phyloP scores from a whole-genome alignment of 2,113 vertebrate genomes.

The Genyomyrus donnyi region DNA sequence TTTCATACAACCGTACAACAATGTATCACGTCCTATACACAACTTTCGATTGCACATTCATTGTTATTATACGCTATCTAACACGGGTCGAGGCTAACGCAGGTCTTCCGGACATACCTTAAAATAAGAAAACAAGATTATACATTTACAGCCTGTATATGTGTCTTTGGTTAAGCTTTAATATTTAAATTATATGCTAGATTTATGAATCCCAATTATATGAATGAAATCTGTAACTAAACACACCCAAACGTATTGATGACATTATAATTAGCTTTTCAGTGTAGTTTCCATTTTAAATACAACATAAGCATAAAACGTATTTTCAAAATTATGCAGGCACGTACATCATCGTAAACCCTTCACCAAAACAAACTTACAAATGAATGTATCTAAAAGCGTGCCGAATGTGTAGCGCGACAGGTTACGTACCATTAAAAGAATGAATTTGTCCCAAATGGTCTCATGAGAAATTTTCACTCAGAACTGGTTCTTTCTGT shows the following conservation, averaged over 20 bases:
- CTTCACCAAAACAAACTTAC: background rate
- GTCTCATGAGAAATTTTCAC: background rate
- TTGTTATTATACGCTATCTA: background rate
- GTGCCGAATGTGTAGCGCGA: background rate
- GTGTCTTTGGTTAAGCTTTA: background rate
- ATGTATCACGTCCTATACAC: background rate
- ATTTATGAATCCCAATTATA: background rate
- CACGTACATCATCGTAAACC: background rate
- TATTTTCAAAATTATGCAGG: background rate
- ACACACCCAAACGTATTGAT: background rate
- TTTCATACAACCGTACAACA: background rate
- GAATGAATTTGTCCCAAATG: background rate
- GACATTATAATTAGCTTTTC: background rate
- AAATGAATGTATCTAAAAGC: background rate
- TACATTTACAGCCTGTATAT: background rate
- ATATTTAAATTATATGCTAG: background rate
- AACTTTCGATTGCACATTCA: background rate
- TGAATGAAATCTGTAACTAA: background rate
- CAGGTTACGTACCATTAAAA: background rate
- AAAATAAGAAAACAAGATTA: background rate
- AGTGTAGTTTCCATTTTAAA: background rate
- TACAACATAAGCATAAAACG: background rate
- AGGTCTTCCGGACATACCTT: background rate
- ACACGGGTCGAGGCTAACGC: background rate
- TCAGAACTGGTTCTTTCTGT: background rate